Base-by-base conservation (phyloP, 2,888 invertebrate species). In the Saturnia pavonia region DNA sequence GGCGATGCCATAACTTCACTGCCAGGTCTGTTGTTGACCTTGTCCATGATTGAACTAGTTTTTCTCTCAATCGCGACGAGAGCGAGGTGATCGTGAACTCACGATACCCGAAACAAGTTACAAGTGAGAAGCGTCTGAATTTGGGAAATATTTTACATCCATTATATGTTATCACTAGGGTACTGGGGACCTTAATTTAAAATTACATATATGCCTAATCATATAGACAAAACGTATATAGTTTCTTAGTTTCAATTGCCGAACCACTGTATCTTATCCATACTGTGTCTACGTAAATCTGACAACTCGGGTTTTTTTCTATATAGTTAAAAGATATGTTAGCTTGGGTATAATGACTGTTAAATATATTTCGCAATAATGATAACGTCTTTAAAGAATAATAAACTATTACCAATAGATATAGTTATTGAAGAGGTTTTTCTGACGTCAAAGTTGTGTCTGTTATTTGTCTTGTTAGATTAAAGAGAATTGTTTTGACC, bases 11-110 rank as follows among this genome's bases (percentile, higher is more conserved):
- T 85, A 82, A 82, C 82, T 85, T 82, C 82, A 86, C 85, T 83
- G 81, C 75, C 82, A 82, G 87, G 87, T 86, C 86, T 87, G 86
- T 85, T 82, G 84, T 86, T 80, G 84, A 85, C 84, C 89, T 87
- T 87, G 89, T 88, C 85, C 88, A 88, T 88, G 87, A 89, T 87
- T 87, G 88, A 84, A 90, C 91, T 83, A 90, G 91, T 92, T 93
- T 91, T 91, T 91, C 82, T 88, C 82, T 85, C 81, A 80, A 80
- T 78, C 82, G 80, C 85, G 84, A 84, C 83, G 85, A 88, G 87
- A 87, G 82, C 90, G 85, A 90, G 88, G 90, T 86, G 85, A 88
- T 85, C 84, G 81, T 83, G 80, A 83, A 82, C 82, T 81, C 70
- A 76, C 68, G 76, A 76, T 79, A 54, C 54, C 66, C 54, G 70